Base-by-base conservation (phyloP, 2,113 vertebrate genomes). In the Eidolon helvum region DNA sequence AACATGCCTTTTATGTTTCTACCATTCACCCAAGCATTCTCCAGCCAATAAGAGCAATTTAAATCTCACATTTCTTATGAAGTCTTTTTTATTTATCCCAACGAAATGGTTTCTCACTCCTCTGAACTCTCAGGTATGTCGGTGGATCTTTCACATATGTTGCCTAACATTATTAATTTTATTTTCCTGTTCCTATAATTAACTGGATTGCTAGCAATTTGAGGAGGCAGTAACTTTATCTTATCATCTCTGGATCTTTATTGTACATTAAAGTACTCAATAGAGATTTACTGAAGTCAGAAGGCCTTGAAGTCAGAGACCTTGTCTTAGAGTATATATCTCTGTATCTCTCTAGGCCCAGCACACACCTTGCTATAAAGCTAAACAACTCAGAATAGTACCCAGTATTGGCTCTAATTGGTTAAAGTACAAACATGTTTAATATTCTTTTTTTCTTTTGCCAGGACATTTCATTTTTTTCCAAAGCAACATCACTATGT, bases 171-270 rank as follows among this genome's bases (percentile, higher is more conserved):
- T 84, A 65, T 74, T 90, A 45, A 96, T 61, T 97, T 90, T 53
- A 85, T 83, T 87, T 96, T 74, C 38, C 57, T 83, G 9, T 55
- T 78, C 33, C 11, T 94, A 57, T 94, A 68, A 78, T 94, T 88
- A 69, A 79, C 43, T 59, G 9, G 22, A 45, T 65, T 86, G 33
- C 38, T 74, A 72, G 35, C 7, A 87, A 65, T 87, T 69, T 86
- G 66, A 96, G 75, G 35, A 93, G 30, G 15, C 30, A 91, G 14
- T 48, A 9, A 80, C 26, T 91, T 22, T 86, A 86, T 26, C 28
- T 55, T 61, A 50, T 83, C 68, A 87, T 35, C 55, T 78, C 65
- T 74, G 61, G 35, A 75, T 68, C 33, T 38, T 24, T 89, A 24
- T 48, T 80, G 28, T 69, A 43, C 7, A 19, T 79, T 80, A 90